A percentile compares a stretch with the other conserved stretches of the same genome.
Conservation (phyloP, 2,888 invertebrate species). For the Brachyptera risi region DNA sequence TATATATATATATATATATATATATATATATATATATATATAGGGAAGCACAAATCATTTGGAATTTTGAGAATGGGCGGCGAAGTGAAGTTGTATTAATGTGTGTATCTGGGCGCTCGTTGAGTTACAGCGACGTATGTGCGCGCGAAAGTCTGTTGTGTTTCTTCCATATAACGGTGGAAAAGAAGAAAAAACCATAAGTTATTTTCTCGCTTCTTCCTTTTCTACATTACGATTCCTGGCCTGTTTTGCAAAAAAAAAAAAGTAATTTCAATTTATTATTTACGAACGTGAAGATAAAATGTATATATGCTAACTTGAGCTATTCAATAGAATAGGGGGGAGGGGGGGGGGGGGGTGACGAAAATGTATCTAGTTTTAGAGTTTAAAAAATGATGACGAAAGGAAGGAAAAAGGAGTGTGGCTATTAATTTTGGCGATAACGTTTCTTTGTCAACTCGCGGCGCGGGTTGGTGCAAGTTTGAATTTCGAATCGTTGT, state of each 20-base stretch:
- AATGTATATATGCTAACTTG: constrained; percentile 29
- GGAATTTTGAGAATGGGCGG: constrained; percentile 34
- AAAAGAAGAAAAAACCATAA: constrained; percentile 29
- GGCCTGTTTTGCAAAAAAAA: constrained; percentile 40
- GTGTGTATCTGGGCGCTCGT: constrained; percentile 29
- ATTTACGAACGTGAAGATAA: constrained; percentile 46
- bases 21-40: too few relatives aligned
- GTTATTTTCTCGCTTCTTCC: constrained; percentile 29
- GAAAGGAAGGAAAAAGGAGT: constrained; percentile 40
- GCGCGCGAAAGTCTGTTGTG: constrained; percentile 29
- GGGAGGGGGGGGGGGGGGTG: constrained; percentile 19
- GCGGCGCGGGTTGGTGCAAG: too few relatives aligned
- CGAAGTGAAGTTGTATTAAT: constrained; percentile 28
- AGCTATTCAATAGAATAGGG: constrained; percentile 18
- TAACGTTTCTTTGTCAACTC: constrained; percentile 40
- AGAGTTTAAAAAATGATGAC: constrained; percentile 37
- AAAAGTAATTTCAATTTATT: constrained; percentile 45
- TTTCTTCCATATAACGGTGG: constrained; percentile 26
- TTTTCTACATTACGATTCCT: constrained; percentile 31
- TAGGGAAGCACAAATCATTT: constrained; percentile 34
- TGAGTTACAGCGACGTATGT: constrained; percentile 30
- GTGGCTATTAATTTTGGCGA: constrained; percentile 42
- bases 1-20: too few relatives aligned
- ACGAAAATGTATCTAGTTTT: constrained; percentile 29
- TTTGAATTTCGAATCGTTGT: constrained; percentile 30